phyloP scores from a whole-genome alignment of 1,140 invertebrate species.

The Meloidogyne hapla region DNA sequence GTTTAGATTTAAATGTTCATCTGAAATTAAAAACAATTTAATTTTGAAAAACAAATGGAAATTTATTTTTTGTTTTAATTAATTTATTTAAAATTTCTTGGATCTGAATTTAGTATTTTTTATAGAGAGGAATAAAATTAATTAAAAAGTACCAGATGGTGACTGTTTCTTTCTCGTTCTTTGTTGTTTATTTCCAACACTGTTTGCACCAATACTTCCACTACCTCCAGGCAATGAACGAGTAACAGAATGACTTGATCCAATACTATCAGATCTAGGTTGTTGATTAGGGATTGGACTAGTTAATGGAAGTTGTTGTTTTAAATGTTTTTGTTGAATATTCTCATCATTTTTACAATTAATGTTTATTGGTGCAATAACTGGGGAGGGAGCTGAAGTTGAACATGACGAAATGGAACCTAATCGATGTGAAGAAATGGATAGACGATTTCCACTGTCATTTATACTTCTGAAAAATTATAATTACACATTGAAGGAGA shows the following conservation, averaged over 20 bases:
- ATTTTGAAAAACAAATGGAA: too few species aligned
- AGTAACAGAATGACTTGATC: conserved; percentile 14
- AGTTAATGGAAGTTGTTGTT: neutral
- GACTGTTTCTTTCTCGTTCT: neutral
- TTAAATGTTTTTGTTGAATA: neutral
- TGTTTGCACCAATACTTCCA: conserved; percentile 22
- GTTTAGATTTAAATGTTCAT: neutral
- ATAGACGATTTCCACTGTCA: neutral
- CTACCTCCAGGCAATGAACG: conserved; percentile 12
- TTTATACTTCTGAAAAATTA: conserved; percentile 5
- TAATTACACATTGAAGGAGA: too few species aligned
- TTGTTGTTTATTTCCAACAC: neutral
- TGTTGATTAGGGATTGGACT: neutral
- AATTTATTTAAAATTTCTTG: too few species aligned
- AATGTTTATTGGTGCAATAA: neutral
- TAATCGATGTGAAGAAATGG: conserved; percentile 7
- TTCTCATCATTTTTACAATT: conserved; percentile 14
- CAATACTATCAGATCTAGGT: conserved; percentile 22
- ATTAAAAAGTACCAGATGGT: neutral
- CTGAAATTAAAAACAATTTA: too few species aligned
- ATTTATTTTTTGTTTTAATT: too few species aligned
- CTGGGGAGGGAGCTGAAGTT: neutral
- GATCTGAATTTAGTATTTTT: too few species aligned
- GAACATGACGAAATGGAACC: conserved; percentile 17
- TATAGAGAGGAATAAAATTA: neutral